A percentile compares a stretch with the other conserved stretches of the same genome.
Conservation (phyloP, 2,797 vertebrate species). For the Selene dorsalis region DNA sequence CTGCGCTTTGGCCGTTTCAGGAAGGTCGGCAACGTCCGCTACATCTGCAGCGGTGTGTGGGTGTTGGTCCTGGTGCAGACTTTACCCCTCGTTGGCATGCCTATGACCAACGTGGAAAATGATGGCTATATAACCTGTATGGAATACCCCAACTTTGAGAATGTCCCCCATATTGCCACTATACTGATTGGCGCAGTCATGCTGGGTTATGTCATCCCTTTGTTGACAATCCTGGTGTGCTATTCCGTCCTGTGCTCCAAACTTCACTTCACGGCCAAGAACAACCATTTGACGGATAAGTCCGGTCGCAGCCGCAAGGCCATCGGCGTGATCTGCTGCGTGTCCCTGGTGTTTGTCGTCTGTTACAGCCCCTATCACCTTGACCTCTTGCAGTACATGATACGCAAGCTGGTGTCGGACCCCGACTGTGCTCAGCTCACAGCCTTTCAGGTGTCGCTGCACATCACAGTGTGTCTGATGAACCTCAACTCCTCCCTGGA, state of each 20-base stretch:
- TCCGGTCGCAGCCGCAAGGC: conserved; percentile 94
- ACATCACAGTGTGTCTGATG: conserved; percentile 94
- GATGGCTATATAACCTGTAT: conserved; percentile 88
- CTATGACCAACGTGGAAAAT: conserved; percentile 82
- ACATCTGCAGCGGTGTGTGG: conserved; percentile 91
- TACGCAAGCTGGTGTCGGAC: conserved; percentile 86
- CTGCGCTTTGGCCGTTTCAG: conserved; percentile 88
- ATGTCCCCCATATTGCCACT: conserved; percentile 83
- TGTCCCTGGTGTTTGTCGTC: conserved; percentile 93
- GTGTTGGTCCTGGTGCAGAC: conserved; percentile 91
- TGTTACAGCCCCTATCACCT: conserved; percentile 96
- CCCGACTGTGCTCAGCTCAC: conserved; percentile 84
- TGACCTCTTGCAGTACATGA: conserved; percentile 94
- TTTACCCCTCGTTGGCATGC: conserved; percentile 87
- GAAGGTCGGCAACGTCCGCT: conserved; percentile 87
- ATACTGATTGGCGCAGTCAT: conserved; percentile 91
- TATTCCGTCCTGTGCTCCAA: conserved; percentile 93
- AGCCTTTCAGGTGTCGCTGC: conserved; percentile 93
- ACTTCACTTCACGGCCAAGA: conserved; percentile 88
- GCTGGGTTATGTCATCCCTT: conserved; percentile 89
- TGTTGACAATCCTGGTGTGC: conserved; percentile 90
- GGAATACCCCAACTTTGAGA: conserved; percentile 97
- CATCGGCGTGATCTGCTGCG: conserved; percentile 93
- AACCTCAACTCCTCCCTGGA: conserved; percentile 96
- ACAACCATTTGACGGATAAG: conserved; percentile 92